These are phyloP conservation scores for Oryzias sinensis DNA, from an alignment of 2,797 vertebrate genomes.

Conservation along the genomic window DNA sequence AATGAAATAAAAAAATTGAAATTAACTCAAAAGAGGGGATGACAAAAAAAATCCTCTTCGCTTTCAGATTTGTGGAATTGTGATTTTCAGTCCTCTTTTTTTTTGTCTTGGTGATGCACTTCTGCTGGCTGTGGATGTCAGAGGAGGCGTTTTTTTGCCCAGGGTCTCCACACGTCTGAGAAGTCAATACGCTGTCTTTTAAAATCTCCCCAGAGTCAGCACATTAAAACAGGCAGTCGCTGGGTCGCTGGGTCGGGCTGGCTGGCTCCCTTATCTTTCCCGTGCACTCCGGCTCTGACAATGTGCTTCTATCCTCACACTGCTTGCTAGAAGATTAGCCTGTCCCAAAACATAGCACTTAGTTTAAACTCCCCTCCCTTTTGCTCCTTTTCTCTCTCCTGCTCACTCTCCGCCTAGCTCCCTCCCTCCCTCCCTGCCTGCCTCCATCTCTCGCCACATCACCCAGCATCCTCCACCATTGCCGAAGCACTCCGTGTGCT, in stretches of 20 bases:
- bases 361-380: slow-evolving; percentile 92
- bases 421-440: slow-evolving; percentile 50
- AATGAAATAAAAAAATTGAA: slow-evolving; percentile 63
- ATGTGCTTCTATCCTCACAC: slow-evolving; percentile 95
- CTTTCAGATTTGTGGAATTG: slow-evolving; percentile 65
- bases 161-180: slow-evolving; percentile 89
- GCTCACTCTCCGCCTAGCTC: slow-evolving; percentile 47
- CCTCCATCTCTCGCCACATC: slow-evolving; percentile 52
- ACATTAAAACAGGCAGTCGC: slow-evolving; percentile 95
- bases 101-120: slow-evolving; percentile 80
- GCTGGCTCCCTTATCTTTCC: slow-evolving; percentile 93
- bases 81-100: slow-evolving; percentile 57
- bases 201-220: slow-evolving; percentile 96
- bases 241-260: slow-evolving; percentile 79
- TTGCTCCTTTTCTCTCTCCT: slow-evolving; percentile 64
- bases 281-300: slow-evolving; percentile 87
- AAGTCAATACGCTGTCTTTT: slow-evolving; percentile 88
- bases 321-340: slow-evolving; percentile 98
- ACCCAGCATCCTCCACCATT: slow-evolving; percentile 41
- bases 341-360: slow-evolving; percentile 99
- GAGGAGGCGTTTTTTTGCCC: slow-evolving; percentile 85
- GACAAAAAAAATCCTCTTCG: slow-evolving; percentile 69
- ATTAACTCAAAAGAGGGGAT: slow-evolving; percentile 62
- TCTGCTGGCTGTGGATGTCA: slow-evolving; percentile 88
- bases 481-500: slow-evolving; percentile 85